A percentile compares a stretch with the other conserved stretches of the same genome.
phyloP scores from a whole-genome alignment of 2,113 vertebrate genomes.

The Channa argus region DNA sequence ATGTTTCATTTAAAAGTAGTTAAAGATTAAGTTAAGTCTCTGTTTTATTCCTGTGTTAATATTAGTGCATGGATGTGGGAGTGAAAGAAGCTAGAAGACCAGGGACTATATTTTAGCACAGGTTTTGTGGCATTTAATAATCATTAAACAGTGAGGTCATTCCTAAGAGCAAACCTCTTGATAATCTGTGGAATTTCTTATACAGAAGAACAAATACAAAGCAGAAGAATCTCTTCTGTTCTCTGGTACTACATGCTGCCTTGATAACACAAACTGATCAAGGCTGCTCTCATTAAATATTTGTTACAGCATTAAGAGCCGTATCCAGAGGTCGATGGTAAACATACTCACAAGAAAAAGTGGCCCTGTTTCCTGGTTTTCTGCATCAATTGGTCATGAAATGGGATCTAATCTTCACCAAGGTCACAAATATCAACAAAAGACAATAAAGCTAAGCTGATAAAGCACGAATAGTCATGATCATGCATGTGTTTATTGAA shows the following conservation, averaged over 20 bases:
- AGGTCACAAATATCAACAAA: too few relatives aligned
- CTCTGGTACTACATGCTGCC: neutral
- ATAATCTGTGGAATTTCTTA: neutral
- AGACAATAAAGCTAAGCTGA: too few relatives aligned
- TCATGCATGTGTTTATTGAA: too few relatives aligned
- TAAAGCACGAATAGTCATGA: too few relatives aligned
- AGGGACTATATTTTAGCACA: too few relatives aligned
- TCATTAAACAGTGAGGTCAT: neutral
- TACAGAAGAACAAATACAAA: neutral
- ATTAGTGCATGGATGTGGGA: neutral
- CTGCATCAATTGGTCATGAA: too few relatives aligned
- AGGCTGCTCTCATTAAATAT: neutral
- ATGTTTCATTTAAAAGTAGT: neutral
- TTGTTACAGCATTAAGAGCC: conserved; percentile 14
- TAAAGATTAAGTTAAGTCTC: neutral
- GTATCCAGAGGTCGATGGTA: too few relatives aligned
- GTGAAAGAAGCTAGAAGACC: neutral
- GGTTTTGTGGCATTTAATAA: too few relatives aligned
- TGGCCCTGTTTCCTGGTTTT: too few relatives aligned
- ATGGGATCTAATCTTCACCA: too few relatives aligned
- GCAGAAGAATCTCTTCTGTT: conserved; percentile 13
- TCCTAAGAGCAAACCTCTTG: neutral
- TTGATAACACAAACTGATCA: conserved; percentile 5
- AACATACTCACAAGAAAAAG: too few relatives aligned
- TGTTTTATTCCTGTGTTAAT: neutral